Conservation (phyloP, 2,888 invertebrate species). For the Platycnemis pennipes region DNA sequence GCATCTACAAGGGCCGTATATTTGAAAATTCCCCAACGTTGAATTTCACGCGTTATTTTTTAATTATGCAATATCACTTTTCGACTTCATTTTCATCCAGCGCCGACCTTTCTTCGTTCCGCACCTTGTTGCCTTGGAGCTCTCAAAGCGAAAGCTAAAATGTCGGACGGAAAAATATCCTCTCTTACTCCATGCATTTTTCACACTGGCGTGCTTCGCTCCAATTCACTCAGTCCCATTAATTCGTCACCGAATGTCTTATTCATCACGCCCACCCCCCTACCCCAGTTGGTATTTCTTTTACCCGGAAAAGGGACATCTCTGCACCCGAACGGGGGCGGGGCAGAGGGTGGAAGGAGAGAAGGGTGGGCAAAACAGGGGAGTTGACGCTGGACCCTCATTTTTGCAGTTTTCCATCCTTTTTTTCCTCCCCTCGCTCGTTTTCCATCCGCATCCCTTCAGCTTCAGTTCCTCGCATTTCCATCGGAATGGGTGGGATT, state of each 20-base stretch:
- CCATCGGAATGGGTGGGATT: not conserved
- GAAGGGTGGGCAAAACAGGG: not conserved
- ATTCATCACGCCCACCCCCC: constrained; percentile 35
- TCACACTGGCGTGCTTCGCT: constrained; percentile 52
- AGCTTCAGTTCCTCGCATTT: not conserved
- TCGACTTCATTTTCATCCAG: constrained; percentile 8
- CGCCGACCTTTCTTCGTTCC: not conserved
- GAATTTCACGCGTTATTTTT: not conserved
- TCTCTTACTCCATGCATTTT: constrained; percentile 34
- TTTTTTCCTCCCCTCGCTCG: not conserved
- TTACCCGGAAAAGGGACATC: constrained; percentile 23
- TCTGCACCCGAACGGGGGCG: not conserved
- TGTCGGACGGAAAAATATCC: constrained; percentile 29
- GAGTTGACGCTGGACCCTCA: not conserved
- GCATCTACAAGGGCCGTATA: not conserved
- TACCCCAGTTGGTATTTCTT: not conserved
- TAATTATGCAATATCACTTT: constrained; percentile 34
- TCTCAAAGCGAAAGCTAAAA: constrained; percentile 1
- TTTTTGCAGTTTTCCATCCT: not conserved
- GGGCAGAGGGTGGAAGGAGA: not conserved
- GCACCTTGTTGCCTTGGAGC: not conserved
- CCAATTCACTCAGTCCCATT: constrained; percentile 63
- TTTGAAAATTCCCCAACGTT: not conserved
- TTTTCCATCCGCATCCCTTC: not conserved
- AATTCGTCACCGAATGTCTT: constrained; percentile 64